These are phyloP conservation scores for Hippocampus abdominalis DNA, from an alignment of 2,113 vertebrate genomes.

Conservation along the genomic window DNA sequence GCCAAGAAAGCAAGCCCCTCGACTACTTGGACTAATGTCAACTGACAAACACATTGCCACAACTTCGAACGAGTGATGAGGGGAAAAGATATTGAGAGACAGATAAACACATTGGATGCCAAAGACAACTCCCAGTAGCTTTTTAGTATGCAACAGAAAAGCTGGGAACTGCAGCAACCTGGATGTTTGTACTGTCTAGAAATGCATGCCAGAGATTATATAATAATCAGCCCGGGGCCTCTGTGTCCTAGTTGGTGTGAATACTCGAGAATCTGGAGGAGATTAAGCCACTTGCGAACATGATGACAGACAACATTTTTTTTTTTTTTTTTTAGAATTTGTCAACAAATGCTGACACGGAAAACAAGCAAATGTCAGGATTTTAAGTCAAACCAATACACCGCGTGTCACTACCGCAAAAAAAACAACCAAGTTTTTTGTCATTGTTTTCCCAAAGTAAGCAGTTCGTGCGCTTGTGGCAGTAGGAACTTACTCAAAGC, in stretches of 20 bases:
- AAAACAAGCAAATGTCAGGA: slow-evolving; percentile 1
- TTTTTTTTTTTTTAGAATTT: slow-evolving; percentile 12
- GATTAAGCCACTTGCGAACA: slow-evolving; percentile 33
- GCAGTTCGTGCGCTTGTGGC: slow-evolving; percentile 10
- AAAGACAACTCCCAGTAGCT: background rate
- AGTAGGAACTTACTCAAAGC: slow-evolving; percentile 8
- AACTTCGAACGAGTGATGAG: slow-evolving; percentile 19
- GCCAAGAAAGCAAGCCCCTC: slow-evolving; percentile 3
- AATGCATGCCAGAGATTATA: slow-evolving; percentile 53
- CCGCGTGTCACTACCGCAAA: slow-evolving; percentile 2
- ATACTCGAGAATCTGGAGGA: slow-evolving; percentile 39
- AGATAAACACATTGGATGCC: background rate
- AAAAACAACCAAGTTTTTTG: background rate
- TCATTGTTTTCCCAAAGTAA: background rate
- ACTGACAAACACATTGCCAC: slow-evolving; percentile 16
- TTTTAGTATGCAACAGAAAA: slow-evolving; percentile 1
- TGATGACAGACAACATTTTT: slow-evolving; percentile 24
- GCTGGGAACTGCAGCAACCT: slow-evolving; percentile 13
- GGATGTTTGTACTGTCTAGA: slow-evolving; percentile 30
- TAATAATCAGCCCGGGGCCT: slow-evolving; percentile 51
- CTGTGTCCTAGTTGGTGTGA: slow-evolving; percentile 48
- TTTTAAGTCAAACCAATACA: background rate
- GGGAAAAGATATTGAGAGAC: background rate
- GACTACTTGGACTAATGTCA: slow-evolving; percentile 30
- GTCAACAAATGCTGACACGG: slow-evolving; percentile 18